A percentile compares a stretch with the other conserved stretches of the same genome.
These are phyloP conservation scores for Porites divaricata DNA, from an alignment of 92 coral and sea anemone species.

Conservation along the genomic window DNA sequence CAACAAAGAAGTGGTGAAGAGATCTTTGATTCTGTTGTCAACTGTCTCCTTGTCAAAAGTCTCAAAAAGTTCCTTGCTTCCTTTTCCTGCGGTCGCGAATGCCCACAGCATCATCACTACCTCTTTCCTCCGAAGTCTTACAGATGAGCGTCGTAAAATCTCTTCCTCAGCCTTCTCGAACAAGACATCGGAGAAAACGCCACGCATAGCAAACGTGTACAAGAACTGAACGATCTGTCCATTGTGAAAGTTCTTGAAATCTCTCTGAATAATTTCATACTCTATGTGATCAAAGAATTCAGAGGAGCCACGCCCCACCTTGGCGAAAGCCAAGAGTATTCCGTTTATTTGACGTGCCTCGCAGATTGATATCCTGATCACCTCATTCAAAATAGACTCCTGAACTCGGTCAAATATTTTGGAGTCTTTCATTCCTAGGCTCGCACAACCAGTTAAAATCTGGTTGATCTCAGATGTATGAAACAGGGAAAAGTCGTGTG, in stretches of 20 bases:
- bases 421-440: constrained; percentile 15
- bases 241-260: neutral
- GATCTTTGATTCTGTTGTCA: neutral
- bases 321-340: constrained; percentile 13
- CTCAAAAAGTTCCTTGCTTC: constrained; percentile 27
- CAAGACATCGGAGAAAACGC: neutral
- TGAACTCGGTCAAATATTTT: constrained; percentile 15
- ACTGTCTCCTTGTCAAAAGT: constrained; percentile 12
- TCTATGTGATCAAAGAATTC: constrained; percentile 3
- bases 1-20: neutral
- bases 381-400: constrained; percentile 27
- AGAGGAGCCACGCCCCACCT: constrained; percentile 17
- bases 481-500: constrained; percentile 25
- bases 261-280: constrained; percentile 25
- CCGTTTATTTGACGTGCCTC: constrained; percentile 29
- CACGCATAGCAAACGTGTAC: constrained; percentile 19
- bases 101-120: constrained; percentile 10
- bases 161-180: constrained; percentile 19
- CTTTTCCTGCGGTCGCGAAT: constrained; percentile 28
- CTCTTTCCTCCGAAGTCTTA: constrained; percentile 20
- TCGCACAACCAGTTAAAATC: constrained; percentile 17
- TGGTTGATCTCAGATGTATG: constrained; percentile 21
- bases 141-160: neutral
- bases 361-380: neutral
- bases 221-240: constrained; percentile 26